Percentiles rank a stretch among this genome's conserved stretches.
These are phyloP conservation scores for Cephus spinipes DNA, from an alignment of 2,888 invertebrate genomes.

Conservation along the genomic window DNA sequence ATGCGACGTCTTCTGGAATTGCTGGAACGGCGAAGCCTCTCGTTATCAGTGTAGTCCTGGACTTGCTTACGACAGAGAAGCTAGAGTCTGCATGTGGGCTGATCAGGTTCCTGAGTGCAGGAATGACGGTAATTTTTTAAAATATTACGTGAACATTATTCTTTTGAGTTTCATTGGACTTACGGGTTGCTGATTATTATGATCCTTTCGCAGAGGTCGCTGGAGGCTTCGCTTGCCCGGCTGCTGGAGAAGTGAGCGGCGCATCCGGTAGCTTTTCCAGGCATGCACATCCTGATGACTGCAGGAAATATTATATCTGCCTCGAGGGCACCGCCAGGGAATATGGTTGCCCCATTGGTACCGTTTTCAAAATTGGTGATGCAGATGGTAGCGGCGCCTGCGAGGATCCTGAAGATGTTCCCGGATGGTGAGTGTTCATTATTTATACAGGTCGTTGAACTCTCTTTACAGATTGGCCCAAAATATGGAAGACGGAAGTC, in stretches of 20 bases:
- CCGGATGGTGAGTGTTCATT: conserved; percentile 85
- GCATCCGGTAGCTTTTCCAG: conserved; percentile 89
- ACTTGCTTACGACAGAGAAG: conserved; percentile 92
- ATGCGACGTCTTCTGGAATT: conserved; percentile 96
- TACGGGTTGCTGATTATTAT: neutral
- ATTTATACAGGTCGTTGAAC: conserved; percentile 6
- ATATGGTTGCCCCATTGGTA: conserved; percentile 95
- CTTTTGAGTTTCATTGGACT: neutral
- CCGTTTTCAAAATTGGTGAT: conserved; percentile 94
- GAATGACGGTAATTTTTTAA: conserved; percentile 77
- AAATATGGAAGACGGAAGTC: neutral
- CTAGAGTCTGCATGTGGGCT: conserved; percentile 96
- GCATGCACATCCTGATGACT: conserved; percentile 94
- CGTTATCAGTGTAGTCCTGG: conserved; percentile 96
- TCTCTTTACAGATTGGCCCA: neutral
- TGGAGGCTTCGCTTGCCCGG: conserved; percentile 89
- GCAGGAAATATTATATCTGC: conserved; percentile 96
- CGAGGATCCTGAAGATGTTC: conserved; percentile 95
- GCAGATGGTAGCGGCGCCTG: conserved; percentile 92
- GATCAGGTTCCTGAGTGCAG: conserved; percentile 94
- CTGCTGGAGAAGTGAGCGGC: conserved; percentile 83
- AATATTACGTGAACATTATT: neutral
- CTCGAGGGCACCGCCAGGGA: conserved; percentile 90
- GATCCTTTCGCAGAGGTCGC: conserved; percentile 80
- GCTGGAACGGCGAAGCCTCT: conserved; percentile 95